phyloP scores from a whole-genome alignment of 37 sponge, comb jelly and placozoan species.

The Crambe crambe region DNA sequence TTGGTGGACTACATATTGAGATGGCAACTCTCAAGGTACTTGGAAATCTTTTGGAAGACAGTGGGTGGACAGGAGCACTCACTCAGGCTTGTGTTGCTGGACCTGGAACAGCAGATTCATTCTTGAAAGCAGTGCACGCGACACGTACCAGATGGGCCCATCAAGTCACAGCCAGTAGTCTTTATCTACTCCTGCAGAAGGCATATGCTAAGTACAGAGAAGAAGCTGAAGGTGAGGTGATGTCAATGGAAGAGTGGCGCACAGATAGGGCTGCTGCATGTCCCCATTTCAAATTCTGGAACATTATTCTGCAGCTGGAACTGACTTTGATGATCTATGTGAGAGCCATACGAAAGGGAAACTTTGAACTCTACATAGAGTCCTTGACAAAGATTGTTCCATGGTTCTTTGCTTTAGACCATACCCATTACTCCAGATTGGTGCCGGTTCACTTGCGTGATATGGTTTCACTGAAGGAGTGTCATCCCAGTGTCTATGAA shows the following conservation, averaged over 20 bases:
- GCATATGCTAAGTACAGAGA: too few species aligned
- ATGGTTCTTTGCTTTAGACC: constrained; percentile 8
- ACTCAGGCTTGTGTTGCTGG: constrained; percentile 28
- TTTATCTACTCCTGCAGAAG: constrained; percentile 6
- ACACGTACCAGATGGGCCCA: constrained; percentile 29
- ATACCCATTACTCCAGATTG: constrained; percentile 9
- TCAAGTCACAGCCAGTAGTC: constrained; percentile 25
- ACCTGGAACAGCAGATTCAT: constrained; percentile 51
- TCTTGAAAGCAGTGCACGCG: constrained; percentile 16
- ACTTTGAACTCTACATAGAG: constrained; percentile 22
- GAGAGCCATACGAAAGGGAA: constrained; percentile 27
- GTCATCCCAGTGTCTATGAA: not conserved
- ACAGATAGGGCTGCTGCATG: too few species aligned
- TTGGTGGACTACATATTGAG: too few species aligned
- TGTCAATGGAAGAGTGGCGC: too few species aligned
- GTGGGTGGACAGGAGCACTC: constrained; percentile 51
- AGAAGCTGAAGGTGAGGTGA: too few species aligned
- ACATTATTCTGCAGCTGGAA: constrained; percentile 21
- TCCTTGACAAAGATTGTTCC: not conserved
- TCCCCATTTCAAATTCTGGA: constrained; percentile 26
- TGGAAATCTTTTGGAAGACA: too few species aligned
- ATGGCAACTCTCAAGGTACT: too few species aligned
- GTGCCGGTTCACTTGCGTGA: constrained; percentile 3
- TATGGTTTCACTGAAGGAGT: not conserved
- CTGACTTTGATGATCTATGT: constrained; percentile 13